A percentile compares a stretch with the other conserved stretches of the same genome.
Conservation (phyloP, 2,113 vertebrate genomes). For the Limnothrissa miodon region DNA sequence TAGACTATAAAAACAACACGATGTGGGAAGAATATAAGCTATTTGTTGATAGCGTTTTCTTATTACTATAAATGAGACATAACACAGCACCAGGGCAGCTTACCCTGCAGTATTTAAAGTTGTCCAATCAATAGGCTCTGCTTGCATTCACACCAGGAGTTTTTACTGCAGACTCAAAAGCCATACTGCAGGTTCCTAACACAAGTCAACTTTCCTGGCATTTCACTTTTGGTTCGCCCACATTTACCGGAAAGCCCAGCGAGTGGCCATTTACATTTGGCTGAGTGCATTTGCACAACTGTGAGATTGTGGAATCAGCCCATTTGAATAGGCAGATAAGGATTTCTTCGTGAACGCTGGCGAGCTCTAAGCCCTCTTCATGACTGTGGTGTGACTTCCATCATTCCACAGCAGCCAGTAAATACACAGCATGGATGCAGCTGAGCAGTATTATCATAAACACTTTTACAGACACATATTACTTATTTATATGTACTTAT, state of each 20-base stretch:
- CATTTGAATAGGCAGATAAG: constrained; percentile 1
- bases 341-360: background rate
- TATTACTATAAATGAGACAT: background rate
- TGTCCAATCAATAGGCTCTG: background rate
- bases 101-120: background rate
- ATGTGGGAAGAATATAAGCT: background rate
- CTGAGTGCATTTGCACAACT: background rate
- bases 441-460: background rate
- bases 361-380: background rate
- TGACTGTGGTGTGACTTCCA: background rate
- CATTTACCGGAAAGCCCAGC: background rate
- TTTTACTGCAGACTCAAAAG: background rate
- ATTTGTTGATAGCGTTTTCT: background rate
- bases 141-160: background rate
- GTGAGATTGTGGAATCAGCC: background rate
- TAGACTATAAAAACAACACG: background rate
- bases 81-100: background rate
- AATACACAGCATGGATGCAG: background rate
- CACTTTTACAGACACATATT: too few species aligned
- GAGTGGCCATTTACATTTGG: background rate
- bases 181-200: background rate
- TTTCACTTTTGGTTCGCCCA: background rate
- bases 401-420: too few species aligned
- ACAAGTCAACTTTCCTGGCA: background rate
- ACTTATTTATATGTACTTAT: too few species aligned